These are phyloP conservation scores for Chascanopsetta lugubris DNA, from an alignment of 2,113 vertebrate species.

Conservation along the genomic window DNA sequence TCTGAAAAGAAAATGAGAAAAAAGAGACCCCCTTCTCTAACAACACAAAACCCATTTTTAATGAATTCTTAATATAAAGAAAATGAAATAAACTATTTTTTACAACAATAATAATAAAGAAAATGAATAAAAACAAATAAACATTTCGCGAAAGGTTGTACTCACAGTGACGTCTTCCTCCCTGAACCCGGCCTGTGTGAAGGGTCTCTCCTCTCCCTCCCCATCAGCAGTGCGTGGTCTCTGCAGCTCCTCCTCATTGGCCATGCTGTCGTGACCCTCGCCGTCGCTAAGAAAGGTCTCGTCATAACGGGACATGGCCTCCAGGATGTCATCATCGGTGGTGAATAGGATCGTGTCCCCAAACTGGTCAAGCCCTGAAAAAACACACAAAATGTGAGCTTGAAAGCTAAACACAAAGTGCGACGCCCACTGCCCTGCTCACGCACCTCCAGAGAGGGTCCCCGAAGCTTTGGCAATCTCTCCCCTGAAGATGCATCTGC, in stretches of 20 bases:
- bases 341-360: slow-evolving; percentile 98
- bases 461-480: slow-evolving; percentile 98
- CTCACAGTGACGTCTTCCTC: slow-evolving; percentile 77
- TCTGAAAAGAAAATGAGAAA: no score
- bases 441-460: slow-evolving; percentile 89
- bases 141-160: background rate
- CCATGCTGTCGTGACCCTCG: slow-evolving; percentile 69
- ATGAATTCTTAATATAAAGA: no score
- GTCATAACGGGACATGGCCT: slow-evolving; percentile 91
- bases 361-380: slow-evolving; percentile 91
- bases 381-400: background rate
- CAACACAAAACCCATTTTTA: no score
- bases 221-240: slow-evolving; percentile 91
- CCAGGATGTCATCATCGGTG: slow-evolving; percentile 93
- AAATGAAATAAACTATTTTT: no score
- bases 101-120: no score
- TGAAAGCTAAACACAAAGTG: no score
- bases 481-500: slow-evolving; percentile 89
- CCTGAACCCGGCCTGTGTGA: slow-evolving; percentile 88
- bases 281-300: slow-evolving; percentile 82
- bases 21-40: no score
- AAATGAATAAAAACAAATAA: no score
- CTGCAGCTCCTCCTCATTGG: slow-evolving; percentile 83
- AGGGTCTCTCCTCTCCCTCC: slow-evolving; percentile 89
- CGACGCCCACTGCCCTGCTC: no score